Base-by-base conservation (phyloP, 2,888 invertebrate species). In the Cerastis rubricosa region DNA sequence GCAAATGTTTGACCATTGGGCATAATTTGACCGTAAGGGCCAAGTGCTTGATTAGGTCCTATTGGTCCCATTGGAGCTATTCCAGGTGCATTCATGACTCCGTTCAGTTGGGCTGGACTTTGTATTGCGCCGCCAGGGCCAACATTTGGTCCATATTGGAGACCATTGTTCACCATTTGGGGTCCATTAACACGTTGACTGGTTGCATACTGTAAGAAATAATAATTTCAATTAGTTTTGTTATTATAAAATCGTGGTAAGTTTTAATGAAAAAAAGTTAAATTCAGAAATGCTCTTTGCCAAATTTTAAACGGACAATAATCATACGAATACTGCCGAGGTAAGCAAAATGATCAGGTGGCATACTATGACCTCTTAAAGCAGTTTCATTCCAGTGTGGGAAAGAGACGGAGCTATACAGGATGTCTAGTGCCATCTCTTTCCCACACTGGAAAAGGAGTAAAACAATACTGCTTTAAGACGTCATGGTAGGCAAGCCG, bases 171-270 rank as follows among this genome's bases (percentile, higher is more conserved):
- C 0, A 61, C 47, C 2, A 66, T 51, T n/a, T 74, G 1, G 0
- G 81, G 45, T 49, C 67, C 43, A 1, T 65, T 70, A 7, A 67
- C 47, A 4, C 71, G 63, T 70, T 86, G 86, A 35, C 70, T 57
- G 25, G 68, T 22, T 7, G 70, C 76, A 72, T 64, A 73, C 87
- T 87, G 78, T 4, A 81, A 87, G 11, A 29, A 76, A 57, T 0
- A 0, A 51, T 71, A 12, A 49, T 35, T 2, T 9, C 1, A 12
- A 47, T 54, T 40, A 25, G 5, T 43, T 6, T 19, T 3, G 3
- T 6, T 7, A 25, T 22, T 14, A 6, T 12, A 59, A 47, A 57
- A 12, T 14, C 0, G 40, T n/a, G 12, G 19, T 8, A 59, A 29
- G 29, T 12, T n/a, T 54, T 54, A 5, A 54, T n/a, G n/a, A 12